Evolutionary conservation across 2,888 invertebrate genomes (phyloP).

Genomic region (Trissonchulus sp.): DNA sequence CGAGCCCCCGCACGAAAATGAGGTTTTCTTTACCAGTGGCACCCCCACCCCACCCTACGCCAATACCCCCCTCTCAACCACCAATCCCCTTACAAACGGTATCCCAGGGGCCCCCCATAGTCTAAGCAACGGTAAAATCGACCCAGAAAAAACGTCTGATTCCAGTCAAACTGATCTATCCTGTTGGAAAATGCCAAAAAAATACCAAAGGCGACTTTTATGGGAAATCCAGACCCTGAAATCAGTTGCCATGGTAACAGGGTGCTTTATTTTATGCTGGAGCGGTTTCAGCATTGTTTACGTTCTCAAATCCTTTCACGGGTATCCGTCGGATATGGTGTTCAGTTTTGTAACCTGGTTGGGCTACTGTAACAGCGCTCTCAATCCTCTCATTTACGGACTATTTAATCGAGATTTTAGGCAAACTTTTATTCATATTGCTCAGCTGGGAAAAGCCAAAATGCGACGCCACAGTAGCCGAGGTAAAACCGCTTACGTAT

Average conservation of each 20-base stretch:
- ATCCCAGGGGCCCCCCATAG: no score
- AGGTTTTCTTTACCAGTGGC: no score
- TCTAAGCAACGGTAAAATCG: not conserved
- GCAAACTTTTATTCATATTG: not conserved
- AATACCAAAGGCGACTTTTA: not conserved
- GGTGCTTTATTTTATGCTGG: not conserved
- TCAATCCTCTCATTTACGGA: not conserved
- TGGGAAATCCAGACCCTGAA: constrained; percentile 1
- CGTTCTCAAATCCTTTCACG: not conserved
- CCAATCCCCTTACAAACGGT: not conserved
- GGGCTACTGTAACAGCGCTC: not conserved
- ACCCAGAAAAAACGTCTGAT: not conserved
- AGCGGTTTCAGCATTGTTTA: constrained; percentile 4
- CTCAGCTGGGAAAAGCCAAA: not conserved
- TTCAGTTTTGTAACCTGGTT: not conserved
- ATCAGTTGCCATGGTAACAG: not conserved
- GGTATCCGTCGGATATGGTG: not conserved
- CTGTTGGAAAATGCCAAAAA: not conserved
- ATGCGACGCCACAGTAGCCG: no score
- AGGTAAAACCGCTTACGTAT: no score
- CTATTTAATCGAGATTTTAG: not conserved
- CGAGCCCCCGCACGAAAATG: no score
- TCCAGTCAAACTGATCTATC: not conserved
- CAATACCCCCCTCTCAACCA: not conserved
- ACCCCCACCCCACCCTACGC: not conserved